A percentile compares a stretch with the other conserved stretches of the same genome.
Conservation (phyloP, 2,888 invertebrate genomes). For the Cosmopolites sordidus region DNA sequence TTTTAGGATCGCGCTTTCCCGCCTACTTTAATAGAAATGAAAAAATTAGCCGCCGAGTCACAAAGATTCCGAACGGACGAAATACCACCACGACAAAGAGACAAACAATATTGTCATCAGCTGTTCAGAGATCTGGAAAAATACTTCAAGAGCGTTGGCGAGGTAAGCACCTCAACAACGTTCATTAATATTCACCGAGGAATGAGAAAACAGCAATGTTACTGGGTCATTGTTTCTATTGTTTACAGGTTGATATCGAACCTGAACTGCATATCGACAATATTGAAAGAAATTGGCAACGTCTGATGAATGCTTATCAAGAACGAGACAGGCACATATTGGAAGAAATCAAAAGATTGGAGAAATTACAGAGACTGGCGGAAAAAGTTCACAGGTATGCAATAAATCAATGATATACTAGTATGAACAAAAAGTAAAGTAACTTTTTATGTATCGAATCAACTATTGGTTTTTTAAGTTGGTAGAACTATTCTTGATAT, state of each 20-base stretch:
- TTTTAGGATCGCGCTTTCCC: conserved; percentile 65
- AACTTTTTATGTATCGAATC: too few relatives aligned
- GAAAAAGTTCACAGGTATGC: conserved; percentile 73
- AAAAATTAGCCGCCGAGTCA: conserved; percentile 87
- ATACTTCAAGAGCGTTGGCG: conserved; percentile 82
- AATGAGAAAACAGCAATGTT: background rate
- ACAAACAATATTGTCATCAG: conserved; percentile 82
- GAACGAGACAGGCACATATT: conserved; percentile 87
- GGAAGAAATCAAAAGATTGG: conserved; percentile 86
- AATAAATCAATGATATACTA: too few relatives aligned
- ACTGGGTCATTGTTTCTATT: background rate
- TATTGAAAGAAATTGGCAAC: conserved; percentile 84
- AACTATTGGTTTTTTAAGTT: too few relatives aligned
- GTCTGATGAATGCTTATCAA: conserved; percentile 81
- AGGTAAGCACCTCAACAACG: conserved; percentile 41
- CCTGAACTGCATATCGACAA: conserved; percentile 81
- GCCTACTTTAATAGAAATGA: conserved; percentile 89
- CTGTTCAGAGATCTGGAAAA: conserved; percentile 84
- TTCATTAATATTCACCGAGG: background rate
- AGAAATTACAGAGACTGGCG: conserved; percentile 85
- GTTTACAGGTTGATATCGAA: conserved; percentile 70
- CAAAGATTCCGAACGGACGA: conserved; percentile 88
- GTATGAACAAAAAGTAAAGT: too few relatives aligned
- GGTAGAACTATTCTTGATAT: too few relatives aligned
- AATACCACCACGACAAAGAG: conserved; percentile 83